Base-by-base conservation (phyloP, 2,113 vertebrate genomes). In the Thamnaconus septentrionalis region DNA sequence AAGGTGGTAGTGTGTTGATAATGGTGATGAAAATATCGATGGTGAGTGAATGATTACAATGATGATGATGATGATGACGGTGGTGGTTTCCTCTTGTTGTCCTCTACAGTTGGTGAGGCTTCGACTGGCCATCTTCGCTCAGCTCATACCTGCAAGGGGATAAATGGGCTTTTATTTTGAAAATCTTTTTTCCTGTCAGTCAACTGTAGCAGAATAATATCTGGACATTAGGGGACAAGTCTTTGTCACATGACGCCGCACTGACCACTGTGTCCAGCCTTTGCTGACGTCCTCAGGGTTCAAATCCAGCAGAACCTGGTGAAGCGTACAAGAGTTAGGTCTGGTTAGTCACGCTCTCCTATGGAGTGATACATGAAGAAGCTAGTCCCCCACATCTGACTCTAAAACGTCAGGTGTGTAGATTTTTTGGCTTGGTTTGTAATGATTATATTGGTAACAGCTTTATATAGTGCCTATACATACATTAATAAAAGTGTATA, bases 241-340 rank as follows among this genome's bases (percentile, higher is more conserved):
- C 49, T 50, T 11, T 51, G 9, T 51, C 50, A 3, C n/a, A 42
- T 42, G 54, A 42, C 4, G 11, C 6, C 39, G 5, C 1, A 68
- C 93, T 92, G 56, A 99, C 96, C 97, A 99, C 67, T 94, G 95
- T 45, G 95, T 99, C 91, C 91, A 96, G 71, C 94, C 93, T 88
- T 95, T 97, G 60, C 85, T 76, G 51, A 94, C 91, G 12, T 98
- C 96, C 50, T 97, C 95, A 18, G 91, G 91, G 48, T 77, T 92
- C 86, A 98, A 73, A 70, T 94, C 91, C 78, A 99, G 90, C 78
- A 97, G 31, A 58, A 95, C 86, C 97, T 99, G 90, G 61, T 3
- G 54, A 73, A 7, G 53, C 62, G 53, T 40, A 7, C 10, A 31
- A 18, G 1, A 12, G 6, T 6, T 50, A 9, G n/a, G 31, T 53